Evolutionary conservation across 1,140 invertebrate genomes (phyloP), one percentile per base, ranked within the genome.

Genomic region (Marisa cornuarietis): DNA sequence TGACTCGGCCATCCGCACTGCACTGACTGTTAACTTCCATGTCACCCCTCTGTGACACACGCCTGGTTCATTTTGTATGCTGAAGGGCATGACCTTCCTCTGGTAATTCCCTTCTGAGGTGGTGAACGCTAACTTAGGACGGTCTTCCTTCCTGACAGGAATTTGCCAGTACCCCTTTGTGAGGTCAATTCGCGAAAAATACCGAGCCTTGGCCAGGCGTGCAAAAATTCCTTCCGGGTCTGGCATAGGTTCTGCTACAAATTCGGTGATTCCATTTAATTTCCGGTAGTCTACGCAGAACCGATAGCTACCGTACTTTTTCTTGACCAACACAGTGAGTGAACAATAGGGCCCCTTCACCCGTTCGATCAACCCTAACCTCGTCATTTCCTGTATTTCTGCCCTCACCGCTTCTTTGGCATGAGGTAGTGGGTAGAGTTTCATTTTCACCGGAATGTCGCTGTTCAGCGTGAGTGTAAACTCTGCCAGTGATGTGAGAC

Each of bases 271-370:
- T 22, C 51, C 16, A 68, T 88, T 88, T 8, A 87, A 66, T 20
- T 75, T 77, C 16, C 85, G 91, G 87, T 91, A 93, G 86, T 93
- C 92, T 3, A 86, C 89, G 83, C 92, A 92, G 52, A 93, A 87
- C 26, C 92, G 79, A 61, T 91, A 82, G 24, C 85, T 82, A 16
- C 90, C 91, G 82, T 93, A 86, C 1, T 86, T 72, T 79, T 93
- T 93, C 26, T 86, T 58, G 0, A 93, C 90, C 7, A 90, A 85
- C 0, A 93, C 92, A 42, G 93, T 83, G 9, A 92, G 92, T 10
- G 92, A 91, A 11, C 89, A 92, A 91, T 92, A 93, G 52, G 92
- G 88, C 26, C 88, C 90, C 78, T 82, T 79, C 69, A 88, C 85
- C 74, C 82, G 83, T 74, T 83, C 77, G 65, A 92, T 90, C n/a